Evolutionary conservation across 1,140 invertebrate species (phyloP), one percentile per base, ranked within the genome.

Genomic region (Prorops nasuta): DNA sequence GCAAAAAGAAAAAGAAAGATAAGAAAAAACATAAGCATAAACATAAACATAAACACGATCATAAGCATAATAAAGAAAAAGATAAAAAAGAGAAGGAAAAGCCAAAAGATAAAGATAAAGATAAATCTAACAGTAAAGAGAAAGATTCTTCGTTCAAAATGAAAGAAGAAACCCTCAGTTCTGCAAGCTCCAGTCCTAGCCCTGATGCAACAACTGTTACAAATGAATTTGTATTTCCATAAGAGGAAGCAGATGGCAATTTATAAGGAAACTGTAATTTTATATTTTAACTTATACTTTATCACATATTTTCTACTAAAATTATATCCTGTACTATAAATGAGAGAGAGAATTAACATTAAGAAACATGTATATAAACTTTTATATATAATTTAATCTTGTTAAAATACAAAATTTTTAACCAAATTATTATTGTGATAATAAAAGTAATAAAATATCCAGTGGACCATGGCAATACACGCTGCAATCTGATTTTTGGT

Each of bases 1-100:
- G 82, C 54, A 89, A 91, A 67, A 89, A 89, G 63, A 88, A 87
- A 71, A 89, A 91, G 62, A 90, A 91, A 61, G 86, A 91, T 69
- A 85, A 86, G 60, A 86, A 84, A 66, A 82, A 88, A 54, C 84
- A 87, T 55, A 84, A 84, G 42, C 75, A 80, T 44, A 81, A 82
- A 56, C 80, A 83, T 19, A 82, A 84, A 48, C 81, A 83, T 24
- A 81, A 83, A 44, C 58, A 62, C 10, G 84, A 85, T 53, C 63
- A 73, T 8, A 80, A 81, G 39, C 75, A 62, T 44, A 28, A 84
- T 54, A 82, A 81, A 52, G 77, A 76, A 22, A 75, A 72, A 34
- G 71, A 76, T 19, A 73, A 72, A 38, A 72, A 76, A 3, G 58
- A 71, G 24, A 78, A 80, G 44, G 74, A 85, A 54, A 83, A 82